Evolutionary conservation across 2,113 vertebrate genomes (phyloP).

Genomic region (Macheiramphus alcinus): DNA sequence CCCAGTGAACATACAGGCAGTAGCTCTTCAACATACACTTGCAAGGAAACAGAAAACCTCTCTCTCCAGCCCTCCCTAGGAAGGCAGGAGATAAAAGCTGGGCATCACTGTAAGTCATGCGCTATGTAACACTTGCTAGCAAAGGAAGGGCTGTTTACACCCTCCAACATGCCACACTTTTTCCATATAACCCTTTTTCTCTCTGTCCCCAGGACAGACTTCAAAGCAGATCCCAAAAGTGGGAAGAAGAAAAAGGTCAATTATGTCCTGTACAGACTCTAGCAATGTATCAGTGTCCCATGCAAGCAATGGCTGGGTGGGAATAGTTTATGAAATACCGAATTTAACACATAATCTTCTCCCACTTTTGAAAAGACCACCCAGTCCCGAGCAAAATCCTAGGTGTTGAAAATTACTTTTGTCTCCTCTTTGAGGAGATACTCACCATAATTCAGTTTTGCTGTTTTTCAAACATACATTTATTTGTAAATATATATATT

Average conservation of each 20-base stretch:
- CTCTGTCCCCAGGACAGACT: not conserved
- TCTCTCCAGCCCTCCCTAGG: not conserved
- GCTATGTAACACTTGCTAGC: not conserved
- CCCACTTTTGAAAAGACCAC: not conserved
- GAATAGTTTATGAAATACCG: not conserved
- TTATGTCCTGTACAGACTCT: not conserved
- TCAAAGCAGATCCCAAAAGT: not conserved
- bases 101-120: not conserved
- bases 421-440: not conserved
- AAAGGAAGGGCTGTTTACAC: not conserved
- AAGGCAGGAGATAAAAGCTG: not conserved
- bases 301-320: not conserved
- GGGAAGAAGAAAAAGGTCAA: not conserved
- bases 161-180: not conserved
- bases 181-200: not conserved
- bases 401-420: not conserved
- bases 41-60: not conserved
- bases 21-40: not conserved
- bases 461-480: not conserved
- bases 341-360: not conserved
- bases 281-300: not conserved
- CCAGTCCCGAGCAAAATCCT: not conserved
- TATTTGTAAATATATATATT: not conserved
- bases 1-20: not conserved
- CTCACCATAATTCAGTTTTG: not conserved